These are phyloP conservation scores for Bubo bubo DNA, from an alignment of 2,113 vertebrate species.

Conservation along the genomic window DNA sequence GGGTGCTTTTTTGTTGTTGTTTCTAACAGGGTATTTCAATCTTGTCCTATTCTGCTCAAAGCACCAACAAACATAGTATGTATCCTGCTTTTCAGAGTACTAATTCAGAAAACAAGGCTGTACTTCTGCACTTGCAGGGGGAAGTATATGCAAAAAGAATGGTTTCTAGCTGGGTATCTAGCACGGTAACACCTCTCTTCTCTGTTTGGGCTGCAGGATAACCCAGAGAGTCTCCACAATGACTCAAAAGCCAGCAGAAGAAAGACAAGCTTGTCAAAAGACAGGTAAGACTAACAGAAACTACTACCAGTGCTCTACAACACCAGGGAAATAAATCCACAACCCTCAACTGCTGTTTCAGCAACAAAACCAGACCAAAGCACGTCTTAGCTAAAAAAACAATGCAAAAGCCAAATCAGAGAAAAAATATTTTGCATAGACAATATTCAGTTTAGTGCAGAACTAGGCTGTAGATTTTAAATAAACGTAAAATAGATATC, in stretches of 20 bases:
- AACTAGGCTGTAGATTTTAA: not conserved
- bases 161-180: not conserved
- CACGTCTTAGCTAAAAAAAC: not conserved
- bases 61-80: fast-evolving
- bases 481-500: not conserved
- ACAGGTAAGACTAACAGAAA: not conserved
- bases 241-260: not conserved
- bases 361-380: not conserved
- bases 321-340: not conserved
- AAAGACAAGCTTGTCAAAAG: not conserved
- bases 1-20: not conserved
- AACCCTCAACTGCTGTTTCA: not conserved
- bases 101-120: not conserved
- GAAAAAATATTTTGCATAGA: not conserved
- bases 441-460: not conserved
- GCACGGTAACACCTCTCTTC: not conserved
- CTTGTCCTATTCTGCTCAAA: not conserved
- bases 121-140: not conserved
- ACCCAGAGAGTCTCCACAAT: not conserved
- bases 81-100: not conserved
- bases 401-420: not conserved
- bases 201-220: not conserved
- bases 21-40: not conserved
- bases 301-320: not conserved
- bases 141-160: not conserved